These are phyloP conservation scores for Arenaria interpres DNA, from an alignment of 2,113 vertebrate genomes.

Conservation along the genomic window DNA sequence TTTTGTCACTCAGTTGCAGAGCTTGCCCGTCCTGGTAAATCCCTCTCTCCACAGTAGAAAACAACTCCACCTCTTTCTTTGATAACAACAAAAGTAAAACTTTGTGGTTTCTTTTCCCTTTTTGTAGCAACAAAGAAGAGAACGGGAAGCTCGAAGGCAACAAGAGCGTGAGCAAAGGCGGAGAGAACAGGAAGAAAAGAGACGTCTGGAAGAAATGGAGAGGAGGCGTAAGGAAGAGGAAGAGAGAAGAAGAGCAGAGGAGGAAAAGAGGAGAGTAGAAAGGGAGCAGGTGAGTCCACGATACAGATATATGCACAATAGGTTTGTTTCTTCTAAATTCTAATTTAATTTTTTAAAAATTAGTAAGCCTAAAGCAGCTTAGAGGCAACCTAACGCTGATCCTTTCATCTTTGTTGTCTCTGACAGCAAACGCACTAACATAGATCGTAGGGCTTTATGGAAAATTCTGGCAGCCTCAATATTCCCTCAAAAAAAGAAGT, in stretches of 20 bases:
- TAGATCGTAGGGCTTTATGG: not conserved
- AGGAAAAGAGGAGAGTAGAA: conserved; percentile 94
- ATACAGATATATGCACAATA: not conserved
- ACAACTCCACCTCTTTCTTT: conserved; percentile 64
- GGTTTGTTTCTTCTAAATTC: not conserved
- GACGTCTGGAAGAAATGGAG: conserved; percentile 92
- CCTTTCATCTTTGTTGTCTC: conserved; percentile 36
- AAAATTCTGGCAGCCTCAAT: conserved; percentile 39
- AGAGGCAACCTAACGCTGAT: not conserved
- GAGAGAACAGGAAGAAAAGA: conserved; percentile 95
- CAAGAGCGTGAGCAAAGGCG: conserved; percentile 95
- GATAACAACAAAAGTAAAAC: conserved; percentile 52
- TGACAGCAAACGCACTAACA: conserved; percentile 20
- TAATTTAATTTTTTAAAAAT: not conserved
- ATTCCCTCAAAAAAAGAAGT: conserved; percentile 1
- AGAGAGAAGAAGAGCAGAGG: conserved; percentile 90
- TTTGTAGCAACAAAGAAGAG: conserved; percentile 92
- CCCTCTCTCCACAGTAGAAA: conserved; percentile 5
- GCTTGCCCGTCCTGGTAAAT: conserved; percentile 58
- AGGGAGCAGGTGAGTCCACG: conserved; percentile 88
- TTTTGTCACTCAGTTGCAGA: conserved; percentile 45
- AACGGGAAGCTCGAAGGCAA: conserved; percentile 94
- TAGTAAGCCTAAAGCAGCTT: conserved; percentile 9
- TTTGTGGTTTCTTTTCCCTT: conserved; percentile 35
- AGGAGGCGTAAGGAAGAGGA: conserved; percentile 95